phyloP scores from a whole-genome alignment of 2,888 invertebrate species.

The Epinotia nisella region DNA sequence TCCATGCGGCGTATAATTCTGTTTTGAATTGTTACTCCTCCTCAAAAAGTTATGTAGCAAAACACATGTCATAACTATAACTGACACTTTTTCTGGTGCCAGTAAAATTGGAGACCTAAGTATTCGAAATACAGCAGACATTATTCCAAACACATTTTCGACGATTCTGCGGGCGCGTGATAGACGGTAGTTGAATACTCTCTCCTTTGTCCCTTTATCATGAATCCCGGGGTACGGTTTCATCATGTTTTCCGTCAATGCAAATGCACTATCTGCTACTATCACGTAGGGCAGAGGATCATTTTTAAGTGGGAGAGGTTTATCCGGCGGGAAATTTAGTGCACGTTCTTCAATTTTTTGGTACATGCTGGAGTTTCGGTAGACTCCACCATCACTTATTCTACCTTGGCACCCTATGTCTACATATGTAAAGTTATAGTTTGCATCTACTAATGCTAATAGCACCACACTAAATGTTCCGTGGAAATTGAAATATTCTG shows the following conservation, averaged over 20 bases:
- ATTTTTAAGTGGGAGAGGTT: conserved; percentile 30
- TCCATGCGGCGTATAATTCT: conserved; percentile 27
- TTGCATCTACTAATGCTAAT: conserved; percentile 47
- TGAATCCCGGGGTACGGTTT: too few species aligned
- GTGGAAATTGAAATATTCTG: conserved; percentile 47
- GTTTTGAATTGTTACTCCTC: conserved; percentile 32
- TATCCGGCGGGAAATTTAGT: conserved; percentile 49
- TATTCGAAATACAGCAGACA: conserved; percentile 1
- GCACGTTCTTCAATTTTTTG: conserved; percentile 47
- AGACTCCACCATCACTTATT: conserved; percentile 50
- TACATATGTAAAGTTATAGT: conserved; percentile 47
- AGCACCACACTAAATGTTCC: conserved; percentile 48
- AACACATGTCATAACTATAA: conserved; percentile 34
- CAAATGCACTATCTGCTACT: neutral
- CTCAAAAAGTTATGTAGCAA: conserved; percentile 33
- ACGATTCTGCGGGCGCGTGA: too few species aligned
- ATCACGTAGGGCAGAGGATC: conserved; percentile 23
- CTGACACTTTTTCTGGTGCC: too few species aligned
- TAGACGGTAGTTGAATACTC: too few species aligned
- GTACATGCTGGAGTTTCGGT: conserved; percentile 51
- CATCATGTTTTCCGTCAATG: too few species aligned
- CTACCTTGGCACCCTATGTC: conserved; percentile 52
- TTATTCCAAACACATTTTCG: neutral
- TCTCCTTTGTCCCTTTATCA: too few species aligned
- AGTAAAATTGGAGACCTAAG: too few species aligned